These are phyloP conservation scores for Philereme transversata DNA, from an alignment of 2,888 invertebrate species.

Conservation along the genomic window DNA sequence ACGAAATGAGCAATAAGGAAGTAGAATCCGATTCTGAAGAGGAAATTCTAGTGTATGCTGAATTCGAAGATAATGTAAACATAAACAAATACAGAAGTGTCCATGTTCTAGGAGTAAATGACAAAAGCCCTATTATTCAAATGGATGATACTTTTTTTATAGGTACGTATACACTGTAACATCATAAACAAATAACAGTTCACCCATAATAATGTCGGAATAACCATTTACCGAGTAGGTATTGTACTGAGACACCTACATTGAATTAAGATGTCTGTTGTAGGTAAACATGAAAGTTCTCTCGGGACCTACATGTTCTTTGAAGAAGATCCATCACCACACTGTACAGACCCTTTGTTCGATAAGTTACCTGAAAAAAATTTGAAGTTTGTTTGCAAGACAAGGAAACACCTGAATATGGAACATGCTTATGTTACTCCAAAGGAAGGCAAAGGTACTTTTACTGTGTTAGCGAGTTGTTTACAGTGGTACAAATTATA, in stretches of 20 bases:
- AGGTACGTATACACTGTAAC: conserved; percentile 57
- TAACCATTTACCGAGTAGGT: neutral
- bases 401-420: conserved; percentile 87
- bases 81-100: conserved; percentile 78
- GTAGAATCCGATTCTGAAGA: conserved; percentile 73
- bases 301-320: conserved; percentile 90
- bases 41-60: conserved; percentile 84
- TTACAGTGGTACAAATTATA: too few species aligned
- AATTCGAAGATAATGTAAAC: conserved; percentile 81
- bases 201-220: neutral
- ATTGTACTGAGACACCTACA: neutral
- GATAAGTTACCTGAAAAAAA: conserved; percentile 82
- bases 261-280: neutral
- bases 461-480: too few species aligned
- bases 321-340: conserved; percentile 82
- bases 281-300: conserved; percentile 86
- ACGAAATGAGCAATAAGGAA: conserved; percentile 37
- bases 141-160: conserved; percentile 87
- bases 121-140: conserved; percentile 86
- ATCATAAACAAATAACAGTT: neutral
- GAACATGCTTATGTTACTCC: conserved; percentile 86
- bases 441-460: conserved; percentile 60
- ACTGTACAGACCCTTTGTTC: conserved; percentile 76
- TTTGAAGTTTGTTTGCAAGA: conserved; percentile 85
- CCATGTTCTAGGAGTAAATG: conserved; percentile 85